These are phyloP conservation scores for Drosophila parabipectinata DNA, from an alignment of 1,140 invertebrate genomes.

Conservation along the genomic window DNA sequence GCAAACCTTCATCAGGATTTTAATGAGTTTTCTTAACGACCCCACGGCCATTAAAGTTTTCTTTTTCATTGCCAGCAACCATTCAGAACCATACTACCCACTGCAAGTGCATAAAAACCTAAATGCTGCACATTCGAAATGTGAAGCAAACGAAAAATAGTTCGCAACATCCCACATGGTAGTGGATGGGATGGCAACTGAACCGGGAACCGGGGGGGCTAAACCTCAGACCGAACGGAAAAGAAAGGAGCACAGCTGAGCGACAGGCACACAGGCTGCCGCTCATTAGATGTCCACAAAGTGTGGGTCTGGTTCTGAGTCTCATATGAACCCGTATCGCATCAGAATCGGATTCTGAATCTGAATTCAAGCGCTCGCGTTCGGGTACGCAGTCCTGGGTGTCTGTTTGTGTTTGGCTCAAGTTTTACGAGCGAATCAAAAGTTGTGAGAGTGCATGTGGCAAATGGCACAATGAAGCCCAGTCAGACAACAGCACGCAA, in stretches of 20 bases:
- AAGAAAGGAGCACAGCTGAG: slow-evolving; percentile 47
- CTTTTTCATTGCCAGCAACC: background rate
- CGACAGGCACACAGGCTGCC: slow-evolving; percentile 46
- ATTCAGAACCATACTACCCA: slow-evolving; percentile 1
- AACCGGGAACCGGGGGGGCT: slow-evolving; percentile 22
- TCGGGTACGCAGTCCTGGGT: slow-evolving; percentile 37
- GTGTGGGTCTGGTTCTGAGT: slow-evolving; percentile 32
- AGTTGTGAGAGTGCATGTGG: slow-evolving; percentile 51
- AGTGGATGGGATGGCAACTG: slow-evolving; percentile 4
- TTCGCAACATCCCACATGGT: slow-evolving; percentile 37
- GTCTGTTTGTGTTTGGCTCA: slow-evolving; percentile 51
- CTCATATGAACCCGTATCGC: slow-evolving; percentile 24
- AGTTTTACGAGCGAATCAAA: slow-evolving; percentile 70
- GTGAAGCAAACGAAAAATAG: slow-evolving; percentile 26
- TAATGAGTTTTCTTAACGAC: background rate
- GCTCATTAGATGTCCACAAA: slow-evolving; percentile 56
- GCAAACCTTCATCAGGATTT: background rate
- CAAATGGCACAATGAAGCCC: slow-evolving; percentile 53
- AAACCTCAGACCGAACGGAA: slow-evolving; percentile 19
- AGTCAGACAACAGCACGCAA: slow-evolving; percentile 36
- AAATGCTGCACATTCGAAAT: slow-evolving; percentile 14
- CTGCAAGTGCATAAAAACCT: slow-evolving; percentile 10
- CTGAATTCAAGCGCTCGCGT: slow-evolving; percentile 7
- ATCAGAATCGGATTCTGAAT: slow-evolving; percentile 20
- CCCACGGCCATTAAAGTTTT: background rate